Evolutionary conservation across 2,113 vertebrate species (phyloP).

Genomic region (Nannobrachium achirus): DNA sequence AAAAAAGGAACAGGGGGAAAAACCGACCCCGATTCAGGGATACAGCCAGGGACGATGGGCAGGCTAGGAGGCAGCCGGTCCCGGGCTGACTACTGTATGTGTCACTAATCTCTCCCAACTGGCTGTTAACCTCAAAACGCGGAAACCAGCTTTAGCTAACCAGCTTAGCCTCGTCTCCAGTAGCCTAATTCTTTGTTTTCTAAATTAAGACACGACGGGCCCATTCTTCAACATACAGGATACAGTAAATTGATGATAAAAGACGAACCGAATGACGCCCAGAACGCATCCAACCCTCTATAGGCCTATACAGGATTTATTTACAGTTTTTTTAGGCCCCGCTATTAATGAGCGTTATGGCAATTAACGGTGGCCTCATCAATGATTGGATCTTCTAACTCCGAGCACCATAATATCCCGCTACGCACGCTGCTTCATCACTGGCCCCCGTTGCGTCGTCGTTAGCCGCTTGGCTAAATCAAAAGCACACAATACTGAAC

Average conservation of each 20-base stretch:
- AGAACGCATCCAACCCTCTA: neutral
- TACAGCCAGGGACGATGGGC: neutral
- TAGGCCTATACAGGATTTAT: neutral
- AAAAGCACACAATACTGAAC: constrained; percentile 33
- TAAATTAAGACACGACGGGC: constrained; percentile 63
- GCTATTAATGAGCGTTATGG: neutral
- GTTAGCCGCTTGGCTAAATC: constrained; percentile 64
- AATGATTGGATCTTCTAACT: constrained; percentile 20
- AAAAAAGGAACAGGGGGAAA: neutral
- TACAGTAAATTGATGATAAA: constrained; percentile 20
- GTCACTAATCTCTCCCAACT: constrained; percentile 44
- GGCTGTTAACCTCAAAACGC: constrained; percentile 48
- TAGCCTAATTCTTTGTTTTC: constrained; percentile 72
- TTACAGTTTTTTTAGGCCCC: neutral
- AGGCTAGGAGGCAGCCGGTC: constrained; percentile 24
- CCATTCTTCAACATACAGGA: constrained; percentile 32
- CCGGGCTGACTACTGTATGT: constrained; percentile 23
- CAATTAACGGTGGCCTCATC: constrained; percentile 32
- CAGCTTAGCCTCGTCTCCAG: constrained; percentile 68
- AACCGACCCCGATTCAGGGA: constrained; percentile 20
- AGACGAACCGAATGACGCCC: constrained; percentile 3
- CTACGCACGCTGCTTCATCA: constrained; percentile 47
- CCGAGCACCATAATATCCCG: constrained; percentile 47
- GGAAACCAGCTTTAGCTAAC: constrained; percentile 62
- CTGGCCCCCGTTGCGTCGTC: constrained; percentile 33